Conservation (phyloP, 2,797 vertebrate genomes). For the Cuniculus paca region DNA sequence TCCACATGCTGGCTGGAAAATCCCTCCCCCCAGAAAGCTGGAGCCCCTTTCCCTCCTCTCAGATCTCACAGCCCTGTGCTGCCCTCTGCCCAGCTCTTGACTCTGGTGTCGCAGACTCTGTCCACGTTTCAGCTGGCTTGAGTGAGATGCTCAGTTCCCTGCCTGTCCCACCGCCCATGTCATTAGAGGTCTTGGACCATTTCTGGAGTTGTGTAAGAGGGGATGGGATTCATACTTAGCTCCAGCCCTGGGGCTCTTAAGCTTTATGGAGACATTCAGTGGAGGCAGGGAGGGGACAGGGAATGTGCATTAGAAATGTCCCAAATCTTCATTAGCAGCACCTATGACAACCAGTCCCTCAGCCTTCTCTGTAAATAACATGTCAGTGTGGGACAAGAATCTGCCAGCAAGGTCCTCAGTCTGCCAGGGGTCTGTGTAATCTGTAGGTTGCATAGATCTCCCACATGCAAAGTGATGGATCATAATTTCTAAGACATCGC, state of each 20-base stretch:
- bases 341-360: not conserved
- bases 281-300: fast-evolving
- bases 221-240: no score
- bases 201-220: not conserved
- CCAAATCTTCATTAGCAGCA: not conserved
- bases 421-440: not conserved
- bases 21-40: not conserved
- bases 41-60: not conserved
- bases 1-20: not conserved
- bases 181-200: not conserved
- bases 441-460: not conserved
- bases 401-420: not conserved
- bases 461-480: not conserved
- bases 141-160: not conserved
- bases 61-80: not conserved
- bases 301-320: not conserved
- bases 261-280: not conserved
- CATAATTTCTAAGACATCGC: not conserved
- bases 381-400: not conserved
- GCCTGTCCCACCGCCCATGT: not conserved
- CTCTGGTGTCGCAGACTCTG: no score
- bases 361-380: not conserved
- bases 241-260: not conserved
- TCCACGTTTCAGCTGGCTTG: not conserved
- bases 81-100: not conserved